A percentile compares a stretch with the other conserved stretches of the same genome.
These are phyloP conservation scores for Macropodus opercularis DNA, from an alignment of 2,797 vertebrate species.

Conservation along the genomic window DNA sequence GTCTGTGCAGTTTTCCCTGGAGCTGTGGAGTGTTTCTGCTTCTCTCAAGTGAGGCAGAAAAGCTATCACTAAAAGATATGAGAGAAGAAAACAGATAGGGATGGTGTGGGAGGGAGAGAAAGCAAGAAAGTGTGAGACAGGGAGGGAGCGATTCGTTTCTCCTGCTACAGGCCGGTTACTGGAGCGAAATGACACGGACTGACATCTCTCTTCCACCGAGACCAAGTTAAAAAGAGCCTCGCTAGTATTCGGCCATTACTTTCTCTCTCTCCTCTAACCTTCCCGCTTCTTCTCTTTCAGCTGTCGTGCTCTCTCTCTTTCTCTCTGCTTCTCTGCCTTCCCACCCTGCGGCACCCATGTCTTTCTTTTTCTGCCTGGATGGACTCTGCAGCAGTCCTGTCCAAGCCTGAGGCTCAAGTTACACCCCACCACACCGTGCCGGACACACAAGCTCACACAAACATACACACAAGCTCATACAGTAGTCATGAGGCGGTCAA, in stretches of 20 bases:
- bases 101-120: constrained; percentile 62
- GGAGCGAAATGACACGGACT: constrained; percentile 76
- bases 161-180: constrained; percentile 75
- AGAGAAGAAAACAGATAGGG: constrained; percentile 59
- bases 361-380: constrained; percentile 76
- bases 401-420: constrained; percentile 68
- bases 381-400: constrained; percentile 61
- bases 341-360: constrained; percentile 65
- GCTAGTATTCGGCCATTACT: constrained; percentile 64
- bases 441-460: constrained; percentile 34
- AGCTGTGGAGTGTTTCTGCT: constrained; percentile 66
- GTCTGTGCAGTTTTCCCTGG: constrained; percentile 63
- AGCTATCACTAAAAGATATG: constrained; percentile 69
- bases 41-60: constrained; percentile 72
- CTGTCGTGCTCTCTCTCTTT: constrained; percentile 19
- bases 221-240: constrained; percentile 68
- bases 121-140: constrained; percentile 54
- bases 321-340: constrained; percentile 36
- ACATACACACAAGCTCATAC: constrained; percentile 28
- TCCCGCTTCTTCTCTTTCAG: constrained; percentile 41
- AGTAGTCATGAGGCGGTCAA: constrained; percentile 47
- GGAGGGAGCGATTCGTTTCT: constrained; percentile 70
- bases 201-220: constrained; percentile 77
- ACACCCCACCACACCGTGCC: constrained; percentile 52
- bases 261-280: constrained; percentile 33